Base-by-base conservation (phyloP, 2,113 vertebrate genomes). In the Hypomesus transpacificus region DNA sequence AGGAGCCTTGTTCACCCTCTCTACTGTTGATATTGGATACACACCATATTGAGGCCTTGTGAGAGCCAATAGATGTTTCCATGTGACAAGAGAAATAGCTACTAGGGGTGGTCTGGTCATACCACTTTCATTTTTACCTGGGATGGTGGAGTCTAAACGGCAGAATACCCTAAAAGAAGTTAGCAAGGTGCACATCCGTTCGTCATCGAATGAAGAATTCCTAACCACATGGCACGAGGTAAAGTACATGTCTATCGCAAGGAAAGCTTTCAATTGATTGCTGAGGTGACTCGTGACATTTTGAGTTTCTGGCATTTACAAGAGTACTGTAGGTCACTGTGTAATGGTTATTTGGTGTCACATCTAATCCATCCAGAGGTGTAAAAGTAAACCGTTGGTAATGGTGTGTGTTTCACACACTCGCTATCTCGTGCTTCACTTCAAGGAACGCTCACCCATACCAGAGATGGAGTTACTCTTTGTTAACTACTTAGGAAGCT, bases 11-110 rank as follows among this genome's bases (percentile, higher is more conserved):
- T 86, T 82, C 84, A 60, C 73, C 75, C 20, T 51, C 81, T 87
- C 70, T 76, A 83, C 75, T 76, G 85, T 74, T 75, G 74, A 75
- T 68, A 89, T 75, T 66, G 75, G 85, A 89, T 87, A 53, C 78
- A 68, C 66, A 57, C 59, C 69, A 76, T 71, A 67, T 53, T 81
- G 70, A 34, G 54, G 16, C 65, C 60, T 60, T 64, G 68, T 71
- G 68, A 63, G 77, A 78, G 67, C 75, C 81, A 80, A 79, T 82
- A 74, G 80, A 75, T 71, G 75, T 62, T 74, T 67, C 69, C 75
- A 78, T 72, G 21, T 73, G 64, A 74, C 53, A 56, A 83, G 80
- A 71, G 77, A 66, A 79, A 69, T 7, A 39, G 54, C 54, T 70
- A 74, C 58, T 65, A 26, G 64, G 13, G 61, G 62, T 17, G n/a